Evolutionary conservation across 2,888 invertebrate genomes (phyloP), one percentile per base, ranked within the genome.

Genomic region (Ochlodes sylvanus): DNA sequence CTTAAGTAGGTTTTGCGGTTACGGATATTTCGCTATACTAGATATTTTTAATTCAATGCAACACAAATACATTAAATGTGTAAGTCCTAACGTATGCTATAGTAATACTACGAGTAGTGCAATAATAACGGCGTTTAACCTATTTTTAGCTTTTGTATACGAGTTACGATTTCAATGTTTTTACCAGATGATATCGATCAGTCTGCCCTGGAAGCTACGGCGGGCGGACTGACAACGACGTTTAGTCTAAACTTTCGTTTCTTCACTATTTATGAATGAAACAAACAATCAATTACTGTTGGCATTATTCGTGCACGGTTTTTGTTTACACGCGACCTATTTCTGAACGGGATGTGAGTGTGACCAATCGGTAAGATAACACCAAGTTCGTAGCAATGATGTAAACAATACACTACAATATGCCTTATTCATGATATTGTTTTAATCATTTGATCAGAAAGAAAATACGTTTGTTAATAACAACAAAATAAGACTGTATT

Each of bases 91-190:
- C 0, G 38, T 12, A 38, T 12, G 9, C 38, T 10, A 38, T 3
- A 10, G 38, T 12, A 38, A 9, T 34, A n/a, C 27, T 27, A 38
- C 3, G 3, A 10, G 2, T 10, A 12, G 17, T 17, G 7, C 17
- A 17, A 15, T 47, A 0, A 19, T 5, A 50, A 50, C 17, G 5
- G 9, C 47, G 47, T 32, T 47, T 61, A 61, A 17, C 61, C 61
- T 61, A 61, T 61, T 47, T 61, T 61, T 61, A 47, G 17, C 47
- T 27, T 61, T 47, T 61, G 61, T 61, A 17, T 61, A 61, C 61
- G 61, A 57, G 41, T 56, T n/a, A 7, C 38, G 27, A 57, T 19
- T 17, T 32, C 60, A 60, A 60, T 60, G 60, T 60, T 60, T 47
- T 60, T 60, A 60, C 44, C 47, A 47, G 60, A 60, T 60, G 47